These are phyloP conservation scores for Drosophila infuscata DNA, from an alignment of 2,888 invertebrate species.

Conservation along the genomic window DNA sequence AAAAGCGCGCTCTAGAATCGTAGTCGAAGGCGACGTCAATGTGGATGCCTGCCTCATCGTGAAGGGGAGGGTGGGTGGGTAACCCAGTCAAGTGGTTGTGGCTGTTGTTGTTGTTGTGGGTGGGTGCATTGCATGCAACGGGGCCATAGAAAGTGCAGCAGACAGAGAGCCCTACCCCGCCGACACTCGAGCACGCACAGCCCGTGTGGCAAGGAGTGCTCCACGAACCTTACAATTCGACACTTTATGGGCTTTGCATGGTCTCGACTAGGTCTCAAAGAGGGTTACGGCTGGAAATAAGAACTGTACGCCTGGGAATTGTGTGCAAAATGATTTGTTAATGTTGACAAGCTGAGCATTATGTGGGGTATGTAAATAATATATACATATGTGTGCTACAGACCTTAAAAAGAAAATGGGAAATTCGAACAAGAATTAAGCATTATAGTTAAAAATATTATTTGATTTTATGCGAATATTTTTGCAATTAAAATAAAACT, in stretches of 20 bases:
- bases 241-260: slow-evolving; percentile 33
- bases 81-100: slow-evolving; percentile 56
- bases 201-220: slow-evolving; percentile 44
- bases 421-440: too few species aligned
- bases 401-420: background rate
- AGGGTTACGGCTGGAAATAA: background rate
- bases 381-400: background rate
- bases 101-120: slow-evolving; percentile 40
- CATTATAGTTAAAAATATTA: background rate
- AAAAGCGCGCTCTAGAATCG: slow-evolving; percentile 70
- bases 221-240: slow-evolving; percentile 43
- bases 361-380: background rate
- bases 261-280: slow-evolving; percentile 1
- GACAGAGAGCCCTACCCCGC: slow-evolving; percentile 20
- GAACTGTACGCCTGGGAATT: slow-evolving; percentile 36
- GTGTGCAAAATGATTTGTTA: slow-evolving; percentile 26
- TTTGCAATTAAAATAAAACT: background rate
- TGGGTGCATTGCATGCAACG: slow-evolving; percentile 67
- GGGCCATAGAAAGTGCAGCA: slow-evolving; percentile 72
- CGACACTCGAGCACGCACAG: slow-evolving; percentile 58
- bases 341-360: slow-evolving; percentile 10
- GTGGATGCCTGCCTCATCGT: slow-evolving; percentile 31
- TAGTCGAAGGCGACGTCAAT: slow-evolving; percentile 42
- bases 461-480: background rate
- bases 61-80: slow-evolving; percentile 1